phyloP scores from a whole-genome alignment of 2,797 vertebrate species.

The Telmatherina bonti region DNA sequence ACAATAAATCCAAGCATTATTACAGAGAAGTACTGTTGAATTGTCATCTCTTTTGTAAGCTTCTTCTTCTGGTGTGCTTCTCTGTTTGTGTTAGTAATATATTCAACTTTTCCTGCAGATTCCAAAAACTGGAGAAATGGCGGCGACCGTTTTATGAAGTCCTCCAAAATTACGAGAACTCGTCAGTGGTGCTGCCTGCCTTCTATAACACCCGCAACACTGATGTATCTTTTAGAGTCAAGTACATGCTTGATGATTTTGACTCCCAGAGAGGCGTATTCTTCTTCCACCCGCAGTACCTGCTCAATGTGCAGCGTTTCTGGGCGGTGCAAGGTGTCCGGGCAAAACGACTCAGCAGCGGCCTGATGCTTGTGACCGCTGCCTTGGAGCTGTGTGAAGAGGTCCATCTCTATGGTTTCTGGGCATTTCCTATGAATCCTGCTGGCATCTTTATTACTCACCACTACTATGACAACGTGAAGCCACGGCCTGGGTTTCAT shows the following conservation, averaged over 20 bases:
- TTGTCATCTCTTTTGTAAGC: neutral
- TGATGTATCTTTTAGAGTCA: slow-evolving; percentile 95
- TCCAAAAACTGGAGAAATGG: slow-evolving; percentile 98
- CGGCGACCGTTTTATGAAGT: slow-evolving; percentile 94
- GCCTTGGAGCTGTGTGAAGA: slow-evolving; percentile 97
- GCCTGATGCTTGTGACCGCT: slow-evolving; percentile 94
- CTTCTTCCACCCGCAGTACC: slow-evolving; percentile 98
- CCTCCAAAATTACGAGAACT: slow-evolving; percentile 93
- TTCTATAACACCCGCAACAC: slow-evolving; percentile 99
- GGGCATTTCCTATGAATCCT: slow-evolving; percentile 98
- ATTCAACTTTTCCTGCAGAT: slow-evolving; percentile 76
- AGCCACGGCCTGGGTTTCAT: slow-evolving; percentile 96
- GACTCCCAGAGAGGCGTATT: slow-evolving; percentile 90
- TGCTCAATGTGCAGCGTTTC: slow-evolving; percentile 94
- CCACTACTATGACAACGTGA: slow-evolving; percentile 99
- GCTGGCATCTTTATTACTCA: slow-evolving; percentile 95
- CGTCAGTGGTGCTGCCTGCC: slow-evolving; percentile 94
- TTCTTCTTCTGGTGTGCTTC: neutral
- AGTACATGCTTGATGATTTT: slow-evolving; percentile 97
- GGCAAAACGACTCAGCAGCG: slow-evolving; percentile 94
- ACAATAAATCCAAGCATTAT: slow-evolving; percentile 99
- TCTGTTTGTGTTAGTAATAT: neutral
- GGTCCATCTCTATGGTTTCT: slow-evolving; percentile 98
- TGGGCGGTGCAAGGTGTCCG: slow-evolving; percentile 94
- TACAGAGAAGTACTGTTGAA: slow-evolving; percentile 89